A percentile compares a stretch with the other conserved stretches of the same genome.
These are phyloP conservation scores for Acanthosepion lycidas DNA, from an alignment of 2,888 invertebrate species.

Conservation along the genomic window DNA sequence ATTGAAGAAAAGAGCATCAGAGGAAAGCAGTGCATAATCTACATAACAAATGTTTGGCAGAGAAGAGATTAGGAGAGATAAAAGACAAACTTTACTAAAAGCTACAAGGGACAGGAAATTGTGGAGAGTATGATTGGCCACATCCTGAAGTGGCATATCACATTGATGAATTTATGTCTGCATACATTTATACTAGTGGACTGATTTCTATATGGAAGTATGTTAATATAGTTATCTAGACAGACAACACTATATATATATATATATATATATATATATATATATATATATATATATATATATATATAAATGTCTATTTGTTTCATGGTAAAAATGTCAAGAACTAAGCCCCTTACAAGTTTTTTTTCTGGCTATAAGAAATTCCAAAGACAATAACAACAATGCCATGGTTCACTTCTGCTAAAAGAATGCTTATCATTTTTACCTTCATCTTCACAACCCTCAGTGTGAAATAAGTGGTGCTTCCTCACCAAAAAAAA, in stretches of 20 bases:
- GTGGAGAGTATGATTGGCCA: no score
- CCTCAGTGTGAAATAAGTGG: background rate
- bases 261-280: background rate
- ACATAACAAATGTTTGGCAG: no score
- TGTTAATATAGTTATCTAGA: background rate
- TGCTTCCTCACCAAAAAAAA: no score
- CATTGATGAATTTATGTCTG: background rate
- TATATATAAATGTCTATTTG: background rate
- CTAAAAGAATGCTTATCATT: background rate
- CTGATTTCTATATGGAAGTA: background rate
- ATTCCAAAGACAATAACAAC: constrained; percentile 18
- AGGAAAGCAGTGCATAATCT: no score
- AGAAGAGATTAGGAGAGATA: no score
- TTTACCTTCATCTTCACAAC: background rate
- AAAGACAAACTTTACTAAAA: no score
- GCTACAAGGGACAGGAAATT: no score
- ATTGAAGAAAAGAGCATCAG: no score
- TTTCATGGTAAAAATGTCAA: background rate
- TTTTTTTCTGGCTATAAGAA: background rate
- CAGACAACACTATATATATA: no score
- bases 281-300: background rate
- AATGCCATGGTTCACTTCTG: background rate
- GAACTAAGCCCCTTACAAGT: background rate
- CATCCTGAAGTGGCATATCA: no score
- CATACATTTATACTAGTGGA: background rate